phyloP scores from a whole-genome alignment of 2,797 vertebrate species.

The Peromyscus melanophrys region DNA sequence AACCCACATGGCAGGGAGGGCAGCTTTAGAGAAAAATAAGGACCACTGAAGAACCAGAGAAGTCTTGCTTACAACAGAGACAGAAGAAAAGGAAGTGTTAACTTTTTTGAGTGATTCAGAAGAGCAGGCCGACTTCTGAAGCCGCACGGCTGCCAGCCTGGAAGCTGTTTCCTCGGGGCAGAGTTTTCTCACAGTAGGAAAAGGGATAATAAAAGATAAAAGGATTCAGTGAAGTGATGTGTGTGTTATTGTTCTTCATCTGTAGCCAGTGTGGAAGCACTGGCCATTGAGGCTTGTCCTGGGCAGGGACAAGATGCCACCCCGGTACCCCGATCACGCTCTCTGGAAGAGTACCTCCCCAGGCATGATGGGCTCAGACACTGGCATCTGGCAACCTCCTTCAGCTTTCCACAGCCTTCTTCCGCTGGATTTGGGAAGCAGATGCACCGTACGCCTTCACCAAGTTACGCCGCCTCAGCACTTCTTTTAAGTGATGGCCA shows the following conservation, averaged over 20 bases:
- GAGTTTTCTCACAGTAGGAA: not conserved
- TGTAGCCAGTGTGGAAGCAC: not conserved
- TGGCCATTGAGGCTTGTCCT: not conserved
- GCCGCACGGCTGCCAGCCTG: not conserved
- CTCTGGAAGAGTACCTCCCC: not conserved
- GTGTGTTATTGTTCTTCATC: fast-evolving
- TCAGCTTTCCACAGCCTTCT: not conserved
- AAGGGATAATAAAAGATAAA: not conserved
- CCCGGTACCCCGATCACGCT: not conserved
- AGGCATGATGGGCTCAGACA: not conserved
- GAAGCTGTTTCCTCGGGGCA: not conserved
- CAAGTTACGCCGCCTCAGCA: not conserved
- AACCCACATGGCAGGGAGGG: not conserved
- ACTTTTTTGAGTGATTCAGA: not conserved
- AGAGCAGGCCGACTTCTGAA: not conserved
- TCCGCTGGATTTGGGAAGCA: too few relatives aligned
- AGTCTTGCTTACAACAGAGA: not conserved
- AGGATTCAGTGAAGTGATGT: not conserved
- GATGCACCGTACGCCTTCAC: not conserved
- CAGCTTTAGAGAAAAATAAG: not conserved
- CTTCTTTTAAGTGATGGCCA: not conserved
- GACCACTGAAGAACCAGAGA: not conserved
- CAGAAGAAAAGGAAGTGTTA: not conserved
- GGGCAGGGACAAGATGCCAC: not conserved
- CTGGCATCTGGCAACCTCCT: not conserved